These are phyloP conservation scores for Scyliorhinus canicula DNA, from an alignment of 2,797 vertebrate species.

Conservation along the genomic window DNA sequence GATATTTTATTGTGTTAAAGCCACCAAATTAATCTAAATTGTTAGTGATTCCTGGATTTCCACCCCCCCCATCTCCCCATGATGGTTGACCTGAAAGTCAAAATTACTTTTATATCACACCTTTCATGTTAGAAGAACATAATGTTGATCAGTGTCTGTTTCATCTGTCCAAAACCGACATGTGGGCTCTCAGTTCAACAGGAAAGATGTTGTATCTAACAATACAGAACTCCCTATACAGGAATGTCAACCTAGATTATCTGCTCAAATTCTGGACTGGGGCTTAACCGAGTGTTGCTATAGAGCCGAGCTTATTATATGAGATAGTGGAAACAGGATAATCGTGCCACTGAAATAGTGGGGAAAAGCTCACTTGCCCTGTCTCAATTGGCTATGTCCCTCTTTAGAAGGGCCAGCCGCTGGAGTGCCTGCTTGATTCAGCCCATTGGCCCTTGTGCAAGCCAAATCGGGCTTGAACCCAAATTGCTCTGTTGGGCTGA, in stretches of 20 bases:
- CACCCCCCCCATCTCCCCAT: too few species aligned
- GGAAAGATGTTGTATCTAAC: background rate
- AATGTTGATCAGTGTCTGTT: slow-evolving; percentile 27
- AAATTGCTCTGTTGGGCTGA: background rate
- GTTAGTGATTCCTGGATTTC: background rate
- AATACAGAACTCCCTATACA: background rate
- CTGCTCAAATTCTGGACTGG: background rate
- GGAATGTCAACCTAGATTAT: background rate
- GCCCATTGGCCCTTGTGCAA: background rate
- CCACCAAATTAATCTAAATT: too few species aligned
- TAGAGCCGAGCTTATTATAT: background rate
- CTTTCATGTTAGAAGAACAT: background rate
- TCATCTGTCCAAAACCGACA: slow-evolving; percentile 44
- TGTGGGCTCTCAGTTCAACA: background rate
- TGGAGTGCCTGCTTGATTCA: background rate
- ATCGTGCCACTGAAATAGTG: background rate
- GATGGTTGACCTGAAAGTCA: background rate
- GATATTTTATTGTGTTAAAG: too few species aligned
- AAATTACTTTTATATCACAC: background rate
- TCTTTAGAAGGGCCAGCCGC: background rate
- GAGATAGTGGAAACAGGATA: background rate
- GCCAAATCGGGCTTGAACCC: background rate
- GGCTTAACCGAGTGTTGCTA: background rate
- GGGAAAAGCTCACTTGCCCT: background rate
- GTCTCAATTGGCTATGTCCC: background rate